Evolutionary conservation across 1,140 invertebrate genomes (phyloP), one percentile per base, ranked within the genome.

Genomic region (Calosoma granatense): DNA sequence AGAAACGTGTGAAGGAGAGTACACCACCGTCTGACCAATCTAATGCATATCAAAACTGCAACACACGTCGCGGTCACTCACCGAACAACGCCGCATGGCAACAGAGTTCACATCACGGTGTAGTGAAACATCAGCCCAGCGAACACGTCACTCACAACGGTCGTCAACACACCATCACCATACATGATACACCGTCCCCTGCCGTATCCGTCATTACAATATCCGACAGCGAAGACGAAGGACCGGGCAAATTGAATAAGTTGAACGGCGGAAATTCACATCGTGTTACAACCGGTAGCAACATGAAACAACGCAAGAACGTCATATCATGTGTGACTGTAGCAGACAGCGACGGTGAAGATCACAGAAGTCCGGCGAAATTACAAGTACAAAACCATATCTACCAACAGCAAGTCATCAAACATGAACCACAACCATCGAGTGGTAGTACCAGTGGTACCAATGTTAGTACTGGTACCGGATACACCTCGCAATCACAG

Each of bases 1-100:
- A 98, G 76, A 98, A 98, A 72, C 78, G 94, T n/a, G 94, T 97
- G 4, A 97, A 97, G 70, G 95, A 97, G 69, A 92, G 90, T 63
- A 94, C 93, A 19, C 93, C 94, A 22, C 92, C 92, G 0, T 83
- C 69, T 36, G 73, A 75, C 64, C 68, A 67, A 55, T 65, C 14
- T 66, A 47, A 47, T 17, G 6, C 41, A 47, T 47, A 64, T 56
- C 63, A 65, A 26, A 58, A 54, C 26, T 57, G 47, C 19, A 58
- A 51, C 30, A 11, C 41, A 74, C 70, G 39, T 70, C 70, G 58
- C 70, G 76, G 59, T 70, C 72, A 74, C 58, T 75, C 73, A 55
- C 75, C 75, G 1, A 63, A 66, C 0, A 68, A 61, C 36, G 65
- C 63, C 3, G 71, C 72, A 20, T 75, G 75, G 70, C 73, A 75